A percentile compares a stretch with the other conserved stretches of the same genome.
phyloP scores from a whole-genome alignment of 2,888 invertebrate genomes.

The Eupithecia centaureata region DNA sequence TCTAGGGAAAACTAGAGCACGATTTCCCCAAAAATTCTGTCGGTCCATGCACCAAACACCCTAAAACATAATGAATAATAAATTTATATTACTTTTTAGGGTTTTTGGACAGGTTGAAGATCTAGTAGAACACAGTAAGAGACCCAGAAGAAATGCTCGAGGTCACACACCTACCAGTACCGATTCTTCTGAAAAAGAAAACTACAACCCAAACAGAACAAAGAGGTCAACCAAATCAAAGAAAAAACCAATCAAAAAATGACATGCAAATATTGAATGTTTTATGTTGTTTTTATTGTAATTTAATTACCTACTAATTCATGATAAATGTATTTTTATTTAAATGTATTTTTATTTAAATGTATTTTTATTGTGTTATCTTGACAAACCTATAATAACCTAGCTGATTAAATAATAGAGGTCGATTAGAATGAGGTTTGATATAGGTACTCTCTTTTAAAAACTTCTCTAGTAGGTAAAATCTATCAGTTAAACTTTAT shows the following conservation, averaged over 20 bases:
- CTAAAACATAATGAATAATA: too few species aligned
- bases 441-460: not conserved
- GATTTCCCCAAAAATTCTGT: too few species aligned
- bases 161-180: conserved; percentile 67
- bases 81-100: conserved; percentile 49
- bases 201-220: conserved; percentile 69
- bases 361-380: not conserved
- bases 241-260: conserved; percentile 54
- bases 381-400: not conserved
- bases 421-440: not conserved
- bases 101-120: conserved; percentile 48
- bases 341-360: not conserved
- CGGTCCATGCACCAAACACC: too few species aligned
- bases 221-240: conserved; percentile 50
- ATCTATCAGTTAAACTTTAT: too few species aligned
- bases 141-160: conserved; percentile 52
- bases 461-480: too few species aligned
- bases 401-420: not conserved
- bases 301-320: conserved; percentile 5
- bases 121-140: conserved; percentile 46
- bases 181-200: conserved; percentile 78
- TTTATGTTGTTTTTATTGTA: conserved; percentile 22
- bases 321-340: conserved; percentile 7
- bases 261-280: conserved; percentile 25
- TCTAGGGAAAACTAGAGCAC: too few species aligned